These are phyloP conservation scores for Cyphomyrmex costatus DNA, from an alignment of 1,140 invertebrate species.

Conservation along the genomic window DNA sequence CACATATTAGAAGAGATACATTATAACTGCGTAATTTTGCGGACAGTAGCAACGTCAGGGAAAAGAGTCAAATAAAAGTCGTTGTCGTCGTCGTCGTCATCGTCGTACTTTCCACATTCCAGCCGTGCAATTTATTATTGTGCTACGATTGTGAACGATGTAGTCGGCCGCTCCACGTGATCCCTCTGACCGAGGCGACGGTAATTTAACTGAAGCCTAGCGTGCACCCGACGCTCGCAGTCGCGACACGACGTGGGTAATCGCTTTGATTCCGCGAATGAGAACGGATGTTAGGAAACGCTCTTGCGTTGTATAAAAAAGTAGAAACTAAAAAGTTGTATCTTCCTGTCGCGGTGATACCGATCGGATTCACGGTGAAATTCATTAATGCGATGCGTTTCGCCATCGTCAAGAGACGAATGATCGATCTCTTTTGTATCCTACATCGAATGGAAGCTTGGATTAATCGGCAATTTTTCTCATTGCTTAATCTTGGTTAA, in stretches of 20 bases:
- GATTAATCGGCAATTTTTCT: neutral
- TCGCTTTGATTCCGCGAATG: slow-evolving; percentile 85
- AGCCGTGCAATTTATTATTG: slow-evolving; percentile 50
- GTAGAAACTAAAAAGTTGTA: slow-evolving; percentile 83
- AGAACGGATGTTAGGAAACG: slow-evolving; percentile 85
- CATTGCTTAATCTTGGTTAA: neutral
- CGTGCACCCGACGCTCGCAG: slow-evolving; percentile 57
- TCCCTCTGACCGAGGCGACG: slow-evolving; percentile 60
- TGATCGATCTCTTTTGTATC: slow-evolving; percentile 12
- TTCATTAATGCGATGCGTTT: slow-evolving; percentile 60
- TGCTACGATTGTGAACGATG: slow-evolving; percentile 39
- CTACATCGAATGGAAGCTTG: neutral
- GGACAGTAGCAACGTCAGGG: neutral
- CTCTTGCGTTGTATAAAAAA: slow-evolving; percentile 80
- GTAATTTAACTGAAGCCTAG: slow-evolving; percentile 65
- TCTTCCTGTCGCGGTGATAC: slow-evolving; percentile 76
- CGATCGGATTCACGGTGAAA: slow-evolving; percentile 75
- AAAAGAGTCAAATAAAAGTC: neutral
- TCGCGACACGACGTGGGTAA: slow-evolving; percentile 81
- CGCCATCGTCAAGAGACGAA: slow-evolving; percentile 31
- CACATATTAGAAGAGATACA: neutral
- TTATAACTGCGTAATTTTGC: neutral
- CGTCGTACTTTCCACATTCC: slow-evolving; percentile 54
- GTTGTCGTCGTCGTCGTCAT: neutral
- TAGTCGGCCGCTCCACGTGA: slow-evolving; percentile 47